Percentiles rank a stretch among this genome's conserved stretches.
Evolutionary conservation across 2,113 vertebrate genomes (phyloP).

Genomic region (Ciconia maguari): DNA sequence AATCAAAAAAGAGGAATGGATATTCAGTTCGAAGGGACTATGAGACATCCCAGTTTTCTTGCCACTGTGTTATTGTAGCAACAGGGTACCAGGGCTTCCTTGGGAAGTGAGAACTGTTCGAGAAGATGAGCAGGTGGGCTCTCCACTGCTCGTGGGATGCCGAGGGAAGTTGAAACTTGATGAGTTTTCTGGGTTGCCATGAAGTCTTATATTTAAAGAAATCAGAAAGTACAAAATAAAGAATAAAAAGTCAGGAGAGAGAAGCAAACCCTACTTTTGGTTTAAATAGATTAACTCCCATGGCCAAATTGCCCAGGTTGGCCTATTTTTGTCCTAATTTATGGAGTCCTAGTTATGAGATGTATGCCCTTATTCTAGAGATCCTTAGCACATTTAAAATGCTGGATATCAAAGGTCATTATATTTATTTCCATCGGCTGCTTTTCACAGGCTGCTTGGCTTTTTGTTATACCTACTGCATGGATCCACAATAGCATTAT

Average conservation of each 20-base stretch:
- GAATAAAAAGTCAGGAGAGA: background rate
- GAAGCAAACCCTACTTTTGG: background rate
- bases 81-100: background rate
- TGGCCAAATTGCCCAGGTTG: background rate
- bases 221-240: background rate
- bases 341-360: background rate
- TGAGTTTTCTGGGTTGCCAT: background rate
- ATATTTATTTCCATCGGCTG: conserved; percentile 1
- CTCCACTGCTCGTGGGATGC: background rate
- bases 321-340: conserved; percentile 43
- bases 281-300: conserved; percentile 1
- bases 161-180: background rate
- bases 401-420: background rate
- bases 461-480: background rate
- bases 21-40: background rate
- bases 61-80: background rate
- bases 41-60: background rate
- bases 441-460: background rate
- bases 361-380: background rate
- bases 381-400: background rate
- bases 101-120: background rate
- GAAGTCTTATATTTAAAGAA: background rate
- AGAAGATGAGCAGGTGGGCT: background rate
- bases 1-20: background rate
- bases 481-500: background rate